Evolutionary conservation across 2,113 vertebrate species (phyloP).

Genomic region (Bathybates hornii): DNA sequence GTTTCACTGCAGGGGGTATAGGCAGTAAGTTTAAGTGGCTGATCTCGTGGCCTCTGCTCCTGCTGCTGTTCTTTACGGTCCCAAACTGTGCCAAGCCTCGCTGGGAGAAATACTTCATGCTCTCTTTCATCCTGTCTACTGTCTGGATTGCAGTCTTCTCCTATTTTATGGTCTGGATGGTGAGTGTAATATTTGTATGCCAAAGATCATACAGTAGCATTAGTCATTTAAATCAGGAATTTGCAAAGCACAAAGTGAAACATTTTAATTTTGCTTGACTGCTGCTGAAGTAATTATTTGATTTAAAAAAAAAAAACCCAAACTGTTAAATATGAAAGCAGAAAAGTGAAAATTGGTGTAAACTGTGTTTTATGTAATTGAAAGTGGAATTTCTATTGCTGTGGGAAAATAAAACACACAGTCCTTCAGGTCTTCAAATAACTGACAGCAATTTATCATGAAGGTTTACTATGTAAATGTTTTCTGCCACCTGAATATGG

Average conservation of each 20-base stretch:
- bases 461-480: background rate
- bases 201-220: background rate
- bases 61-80: slow-evolving; percentile 83
- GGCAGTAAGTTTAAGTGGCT: slow-evolving; percentile 88
- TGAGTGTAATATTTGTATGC: slow-evolving; percentile 56
- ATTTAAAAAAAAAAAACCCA: accelerated
- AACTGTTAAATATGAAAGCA: background rate
- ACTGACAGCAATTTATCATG: background rate
- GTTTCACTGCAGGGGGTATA: slow-evolving; percentile 68
- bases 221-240: background rate
- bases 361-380: background rate
- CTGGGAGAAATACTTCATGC: slow-evolving; percentile 94
- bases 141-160: slow-evolving; percentile 97
- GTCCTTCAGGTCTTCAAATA: background rate
- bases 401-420: background rate
- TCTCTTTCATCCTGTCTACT: slow-evolving; percentile 88
- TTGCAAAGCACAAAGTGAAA: background rate
- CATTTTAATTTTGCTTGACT: background rate
- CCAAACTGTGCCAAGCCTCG: slow-evolving; percentile 92
- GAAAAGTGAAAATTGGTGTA: background rate
- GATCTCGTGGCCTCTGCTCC: slow-evolving; percentile 89
- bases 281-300: background rate
- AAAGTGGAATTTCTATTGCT: background rate
- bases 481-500: background rate
- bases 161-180: slow-evolving; percentile 99